Evolutionary conservation across 1,140 invertebrate species (phyloP).

Genomic region (Drosophila leontia): DNA sequence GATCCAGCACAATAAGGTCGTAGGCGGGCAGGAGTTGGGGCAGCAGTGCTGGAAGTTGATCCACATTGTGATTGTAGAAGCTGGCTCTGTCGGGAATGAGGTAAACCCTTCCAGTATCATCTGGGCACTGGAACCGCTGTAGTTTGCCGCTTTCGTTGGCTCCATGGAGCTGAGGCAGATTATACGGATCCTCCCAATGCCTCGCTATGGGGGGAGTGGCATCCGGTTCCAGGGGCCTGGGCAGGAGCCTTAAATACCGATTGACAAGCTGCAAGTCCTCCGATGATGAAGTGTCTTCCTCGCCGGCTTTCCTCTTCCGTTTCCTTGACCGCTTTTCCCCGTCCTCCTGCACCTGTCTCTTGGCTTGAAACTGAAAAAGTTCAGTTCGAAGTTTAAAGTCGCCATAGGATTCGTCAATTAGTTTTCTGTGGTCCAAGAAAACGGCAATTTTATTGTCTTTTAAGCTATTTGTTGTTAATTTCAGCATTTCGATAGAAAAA

Average conservation of each 20-base stretch:
- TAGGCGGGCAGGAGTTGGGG: conserved; percentile 85
- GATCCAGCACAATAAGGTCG: conserved; percentile 95
- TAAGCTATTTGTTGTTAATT: conserved; percentile 26
- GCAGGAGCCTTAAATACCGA: conserved; percentile 36
- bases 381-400: conserved; percentile 43
- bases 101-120: conserved; percentile 11
- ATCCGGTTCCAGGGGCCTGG: background rate
- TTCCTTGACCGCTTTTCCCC: conserved; percentile 22
- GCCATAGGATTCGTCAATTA: conserved; percentile 61
- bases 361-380: conserved; percentile 63
- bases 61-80: conserved; percentile 75
- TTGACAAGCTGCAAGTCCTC: conserved; percentile 14
- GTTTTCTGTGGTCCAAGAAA: conserved; percentile 62
- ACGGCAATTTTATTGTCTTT: conserved; percentile 31
- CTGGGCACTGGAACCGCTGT: conserved; percentile 35
- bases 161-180: conserved; percentile 70
- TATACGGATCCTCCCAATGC: conserved; percentile 65
- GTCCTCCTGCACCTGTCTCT: background rate
- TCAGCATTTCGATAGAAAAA: conserved; percentile 43
- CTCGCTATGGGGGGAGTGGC: conserved; percentile 20
- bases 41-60: conserved; percentile 49
- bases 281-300: background rate
- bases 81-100: conserved; percentile 63
- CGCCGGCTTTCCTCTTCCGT: conserved; percentile 46
- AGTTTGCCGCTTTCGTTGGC: conserved; percentile 54